Conservation (phyloP, 2,888 invertebrate species). For the Leistus spinibarbis region DNA sequence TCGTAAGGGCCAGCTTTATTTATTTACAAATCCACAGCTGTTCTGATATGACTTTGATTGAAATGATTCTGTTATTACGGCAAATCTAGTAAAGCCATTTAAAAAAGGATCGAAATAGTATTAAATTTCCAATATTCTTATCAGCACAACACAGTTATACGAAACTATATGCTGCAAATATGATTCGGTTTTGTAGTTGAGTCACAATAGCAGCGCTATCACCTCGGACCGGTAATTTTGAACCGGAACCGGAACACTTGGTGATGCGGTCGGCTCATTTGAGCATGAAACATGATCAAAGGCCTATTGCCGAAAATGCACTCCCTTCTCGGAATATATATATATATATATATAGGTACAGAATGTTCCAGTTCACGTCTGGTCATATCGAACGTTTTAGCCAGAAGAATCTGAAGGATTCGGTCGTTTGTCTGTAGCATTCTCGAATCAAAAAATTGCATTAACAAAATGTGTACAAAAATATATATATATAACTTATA, state of each 20-base stretch:
- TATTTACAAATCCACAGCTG: not conserved
- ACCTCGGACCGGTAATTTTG: conserved; percentile 5
- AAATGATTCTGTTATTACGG: not conserved
- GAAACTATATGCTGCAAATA: not conserved
- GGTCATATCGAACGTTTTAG: too few relatives aligned
- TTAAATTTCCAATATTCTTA: not conserved
- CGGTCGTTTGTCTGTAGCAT: too few relatives aligned
- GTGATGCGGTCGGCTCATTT: conserved; percentile 6
- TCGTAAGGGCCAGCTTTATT: not conserved
- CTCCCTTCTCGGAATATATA: too few relatives aligned
- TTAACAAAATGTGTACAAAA: too few relatives aligned
- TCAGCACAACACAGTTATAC: not conserved
- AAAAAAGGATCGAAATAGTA: too few relatives aligned
- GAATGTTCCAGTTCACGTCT: too few relatives aligned
- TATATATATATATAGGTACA: too few relatives aligned
- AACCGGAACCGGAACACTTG: conserved; percentile 11
- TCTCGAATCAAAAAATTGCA: too few relatives aligned
- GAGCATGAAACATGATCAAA: conserved; percentile 11
- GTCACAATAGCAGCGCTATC: not conserved
- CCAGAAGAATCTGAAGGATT: too few relatives aligned
- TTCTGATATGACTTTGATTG: not conserved
- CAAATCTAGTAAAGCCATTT: too few relatives aligned
- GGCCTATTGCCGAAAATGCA: not conserved
- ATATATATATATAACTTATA: too few relatives aligned
- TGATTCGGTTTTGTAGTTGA: not conserved